Conservation (phyloP, 2,797 vertebrate species). For the Gephyroberyx darwinii region DNA sequence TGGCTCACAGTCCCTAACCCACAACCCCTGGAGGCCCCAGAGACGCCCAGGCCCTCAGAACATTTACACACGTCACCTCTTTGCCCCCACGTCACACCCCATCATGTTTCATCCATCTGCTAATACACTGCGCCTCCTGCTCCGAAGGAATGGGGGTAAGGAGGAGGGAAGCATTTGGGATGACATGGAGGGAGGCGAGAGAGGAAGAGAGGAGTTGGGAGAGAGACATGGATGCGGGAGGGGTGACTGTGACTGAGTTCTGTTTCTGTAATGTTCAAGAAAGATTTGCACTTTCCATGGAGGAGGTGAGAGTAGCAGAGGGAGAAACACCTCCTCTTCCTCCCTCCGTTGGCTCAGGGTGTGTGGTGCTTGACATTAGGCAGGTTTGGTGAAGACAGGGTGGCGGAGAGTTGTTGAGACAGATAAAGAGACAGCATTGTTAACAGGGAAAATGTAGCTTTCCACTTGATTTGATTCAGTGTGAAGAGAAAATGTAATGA, state of each 20-base stretch:
- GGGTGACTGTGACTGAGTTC: too few species aligned
- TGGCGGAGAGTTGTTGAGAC: slow-evolving; percentile 34
- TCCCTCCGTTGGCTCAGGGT: slow-evolving; percentile 4
- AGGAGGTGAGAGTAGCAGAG: background rate
- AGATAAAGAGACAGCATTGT: slow-evolving; percentile 51
- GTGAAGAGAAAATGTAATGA: slow-evolving; percentile 38
- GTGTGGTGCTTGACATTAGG: slow-evolving; percentile 33
- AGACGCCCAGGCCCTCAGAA: slow-evolving; percentile 48
- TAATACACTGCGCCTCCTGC: slow-evolving; percentile 25
- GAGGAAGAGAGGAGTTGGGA: background rate
- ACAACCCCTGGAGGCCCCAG: slow-evolving; percentile 41
- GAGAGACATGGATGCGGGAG: too few species aligned
- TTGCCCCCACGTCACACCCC: slow-evolving; percentile 64
- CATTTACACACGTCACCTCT: slow-evolving; percentile 59
- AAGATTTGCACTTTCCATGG: slow-evolving; percentile 35
- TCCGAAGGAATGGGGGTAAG: background rate
- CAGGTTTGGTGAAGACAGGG: slow-evolving; percentile 26
- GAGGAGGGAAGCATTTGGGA: background rate
- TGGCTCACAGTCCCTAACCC: slow-evolving; percentile 31
- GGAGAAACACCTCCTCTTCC: background rate
- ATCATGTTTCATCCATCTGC: slow-evolving; percentile 49
- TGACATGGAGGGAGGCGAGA: background rate
- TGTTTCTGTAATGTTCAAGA: background rate
- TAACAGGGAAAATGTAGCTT: background rate
- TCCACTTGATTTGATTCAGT: slow-evolving; percentile 26